Conservation (phyloP, 2,113 vertebrate genomes). For the Sus scrofa region DNA sequence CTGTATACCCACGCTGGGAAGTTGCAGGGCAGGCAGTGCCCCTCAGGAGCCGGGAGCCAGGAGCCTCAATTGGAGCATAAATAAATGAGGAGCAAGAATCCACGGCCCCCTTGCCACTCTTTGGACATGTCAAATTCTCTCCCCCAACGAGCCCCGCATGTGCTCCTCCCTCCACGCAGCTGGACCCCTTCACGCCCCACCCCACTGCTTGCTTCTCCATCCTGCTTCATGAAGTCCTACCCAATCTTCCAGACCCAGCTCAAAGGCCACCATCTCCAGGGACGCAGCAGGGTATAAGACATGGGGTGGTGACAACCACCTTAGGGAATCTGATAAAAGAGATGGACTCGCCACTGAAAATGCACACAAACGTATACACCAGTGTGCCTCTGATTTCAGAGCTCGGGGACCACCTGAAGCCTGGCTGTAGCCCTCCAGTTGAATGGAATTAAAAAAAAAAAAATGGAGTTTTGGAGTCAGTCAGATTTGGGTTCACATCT, state of each 20-base stretch:
- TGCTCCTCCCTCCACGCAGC: neutral
- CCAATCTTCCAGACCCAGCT: neutral
- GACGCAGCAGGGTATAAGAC: neutral
- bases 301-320: neutral
- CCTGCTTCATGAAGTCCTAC: neutral
- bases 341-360: neutral
- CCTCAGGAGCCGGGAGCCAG: neutral
- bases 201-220: neutral
- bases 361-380: neutral
- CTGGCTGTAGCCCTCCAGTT: neutral
- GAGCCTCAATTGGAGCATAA: neutral
- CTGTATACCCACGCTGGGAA: neutral
- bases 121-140: neutral
- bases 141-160: too few relatives aligned
- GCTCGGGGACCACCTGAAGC: neutral
- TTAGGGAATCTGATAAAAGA: slow-evolving; percentile 18
- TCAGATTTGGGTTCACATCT: neutral
- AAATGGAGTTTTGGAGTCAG: neutral
- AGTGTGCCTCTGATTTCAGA: neutral
- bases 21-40: neutral
- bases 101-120: accelerated
- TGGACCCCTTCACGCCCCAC: neutral
- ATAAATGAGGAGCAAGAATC: neutral
- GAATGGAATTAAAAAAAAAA: neutral
- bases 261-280: neutral